Base-by-base conservation (phyloP, 2,888 invertebrate genomes). In the Lepetodrilus schrolli region DNA sequence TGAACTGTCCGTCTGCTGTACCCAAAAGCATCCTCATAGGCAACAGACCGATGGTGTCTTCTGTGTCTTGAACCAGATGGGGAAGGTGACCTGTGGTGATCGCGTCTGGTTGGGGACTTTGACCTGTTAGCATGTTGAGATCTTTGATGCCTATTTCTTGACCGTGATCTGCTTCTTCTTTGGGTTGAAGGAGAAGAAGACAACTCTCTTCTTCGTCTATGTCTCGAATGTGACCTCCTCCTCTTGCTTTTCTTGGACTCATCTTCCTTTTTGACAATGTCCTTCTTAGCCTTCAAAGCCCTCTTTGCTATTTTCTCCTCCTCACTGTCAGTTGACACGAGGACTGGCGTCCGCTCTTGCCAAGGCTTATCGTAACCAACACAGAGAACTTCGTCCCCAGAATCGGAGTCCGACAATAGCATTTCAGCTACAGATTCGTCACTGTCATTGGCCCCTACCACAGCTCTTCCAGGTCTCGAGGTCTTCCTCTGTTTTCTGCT, bases 301-400 rank as follows among this genome's bases (percentile, higher is more conserved):
- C 20, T 49, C 20, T 34, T 37, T 30, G 77, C 36, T 21, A 76
- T 75, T 48, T 36, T 65, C 34, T 83, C 83, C 43, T 71, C 79
- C 8, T 84, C 84, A 17, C 74, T 78, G 38, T 78, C 85, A 30
- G 88, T 86, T 0, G 87, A 87, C 8, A 89, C 70, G n/a, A 72
- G 58, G 4, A 89, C 86, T 0, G 94, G 94, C 48, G 94, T 94
- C 74, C 94, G 91, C 80, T 93, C 93, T 78, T 92, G 92, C 75
- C 93, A 93, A 43, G 94, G 94, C 86, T 94, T 94, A 36, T 94
- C 93, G 83, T 93, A 93, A 1, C 93, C 93, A 8, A 94, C 92
- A 70, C 94, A 92, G 68, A 86, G 80, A 1, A 89, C 79, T 72
- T 87, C 90, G 78, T 85, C 84, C 7, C 73, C 80, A 36, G 79